These are phyloP conservation scores for Gymnoscopelus microlampas DNA, from an alignment of 2,797 vertebrate genomes.

Conservation along the genomic window DNA sequence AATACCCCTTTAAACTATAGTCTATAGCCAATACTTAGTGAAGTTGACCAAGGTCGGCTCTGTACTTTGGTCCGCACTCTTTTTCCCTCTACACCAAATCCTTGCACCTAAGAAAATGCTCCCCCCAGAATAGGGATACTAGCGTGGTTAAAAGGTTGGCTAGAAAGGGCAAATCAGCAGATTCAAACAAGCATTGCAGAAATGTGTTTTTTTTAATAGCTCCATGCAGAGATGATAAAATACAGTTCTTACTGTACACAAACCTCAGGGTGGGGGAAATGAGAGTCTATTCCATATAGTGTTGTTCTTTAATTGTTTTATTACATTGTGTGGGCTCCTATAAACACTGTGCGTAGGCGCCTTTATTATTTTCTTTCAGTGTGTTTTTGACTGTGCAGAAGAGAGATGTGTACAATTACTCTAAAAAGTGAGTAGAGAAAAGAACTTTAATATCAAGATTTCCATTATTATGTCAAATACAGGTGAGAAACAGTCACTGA, in stretches of 20 bases:
- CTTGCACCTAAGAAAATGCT: too few relatives aligned
- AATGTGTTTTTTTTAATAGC: conserved; percentile 37
- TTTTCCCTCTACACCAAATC: too few relatives aligned
- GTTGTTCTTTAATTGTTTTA: conserved; percentile 41
- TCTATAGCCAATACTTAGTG: too few relatives aligned
- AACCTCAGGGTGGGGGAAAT: conserved; percentile 22
- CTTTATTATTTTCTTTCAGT: conserved; percentile 37
- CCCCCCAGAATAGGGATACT: too few relatives aligned
- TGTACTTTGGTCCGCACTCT: too few relatives aligned
- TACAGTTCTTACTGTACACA: conserved; percentile 32
- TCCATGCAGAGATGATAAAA: conserved; percentile 38
- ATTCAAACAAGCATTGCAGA: conserved; percentile 21
- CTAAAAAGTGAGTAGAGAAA: conserved; percentile 36
- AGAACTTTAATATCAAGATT: conserved; percentile 39
- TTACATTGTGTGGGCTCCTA: conserved; percentile 37
- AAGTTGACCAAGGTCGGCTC: too few relatives aligned
- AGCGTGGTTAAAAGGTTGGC: not conserved
- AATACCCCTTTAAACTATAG: not conserved
- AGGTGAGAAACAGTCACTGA: conserved; percentile 9
- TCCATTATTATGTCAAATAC: conserved; percentile 38
- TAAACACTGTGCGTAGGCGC: conserved; percentile 21
- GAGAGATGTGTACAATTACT: conserved; percentile 38
- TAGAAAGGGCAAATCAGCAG: conserved; percentile 48
- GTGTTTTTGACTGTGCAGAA: conserved; percentile 2
- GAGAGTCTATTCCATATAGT: conserved; percentile 29